Evolutionary conservation across 2,797 vertebrate species (phyloP), one percentile per base, ranked within the genome.

Genomic region (Pygocentrus nattereri): DNA sequence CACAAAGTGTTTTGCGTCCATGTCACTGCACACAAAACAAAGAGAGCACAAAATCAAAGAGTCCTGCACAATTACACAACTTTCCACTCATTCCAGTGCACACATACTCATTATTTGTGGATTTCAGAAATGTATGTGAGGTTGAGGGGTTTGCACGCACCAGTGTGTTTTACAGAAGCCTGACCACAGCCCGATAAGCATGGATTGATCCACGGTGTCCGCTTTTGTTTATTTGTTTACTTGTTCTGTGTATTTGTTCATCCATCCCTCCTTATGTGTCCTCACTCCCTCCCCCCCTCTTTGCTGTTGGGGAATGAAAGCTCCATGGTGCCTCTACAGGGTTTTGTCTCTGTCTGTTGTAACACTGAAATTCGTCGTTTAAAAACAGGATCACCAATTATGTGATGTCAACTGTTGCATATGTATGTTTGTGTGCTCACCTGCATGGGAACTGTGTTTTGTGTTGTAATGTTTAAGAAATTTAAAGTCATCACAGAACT

Each of bases 371-470:
- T n/a, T 13, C 59, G 41, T 71, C 61, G 74, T 77, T 82, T 30
- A 49, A 30, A 78, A 67, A 81, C 5, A 80, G 25, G 31, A 73
- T 80, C 34, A 80, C 15, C 30, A 76, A 31, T 81, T 49, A 7
- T 61, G 50, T 81, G 52, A 70, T 69, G 76, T 38, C 68, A 65
- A 80, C 72, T 77, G 16, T 87, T 88, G 6, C 12, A n/a, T 56
- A 11, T 89, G 76, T 84, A 78, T 81, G 86, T 91, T 61, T 76
- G 19, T 58, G 2, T 81, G 8, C 87, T 87, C 86, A 78, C 84
- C 88, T 94, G 93, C 93, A 94, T 95, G 93, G 80, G 58, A 84
- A 88, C 31, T 47, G 12, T 69, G 27, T 23, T 64, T 70, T 89
- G 71, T 77, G 67, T 87, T 73, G 76, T 70, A 16, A 44, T 34